A percentile compares a stretch with the other conserved stretches of the same genome.
These are phyloP conservation scores for Chondrilla cf. caribensis DNA, from an alignment of 37 sponge, comb jelly and placozoan species.

Conservation along the genomic window DNA sequence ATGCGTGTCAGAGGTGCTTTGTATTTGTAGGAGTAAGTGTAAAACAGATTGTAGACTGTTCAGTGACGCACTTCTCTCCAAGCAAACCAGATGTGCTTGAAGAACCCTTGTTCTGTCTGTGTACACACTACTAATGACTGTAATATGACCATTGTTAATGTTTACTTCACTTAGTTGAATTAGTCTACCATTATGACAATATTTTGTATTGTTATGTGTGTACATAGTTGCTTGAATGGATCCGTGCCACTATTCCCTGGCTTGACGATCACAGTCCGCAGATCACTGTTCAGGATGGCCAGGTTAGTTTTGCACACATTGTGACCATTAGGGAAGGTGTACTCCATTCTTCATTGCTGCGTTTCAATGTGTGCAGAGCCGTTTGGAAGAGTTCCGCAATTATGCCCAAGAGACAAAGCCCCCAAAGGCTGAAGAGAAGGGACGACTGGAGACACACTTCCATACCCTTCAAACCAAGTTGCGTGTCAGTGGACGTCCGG, in stretches of 20 bases:
- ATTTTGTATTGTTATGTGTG: no score
- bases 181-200: no score
- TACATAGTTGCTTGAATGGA: constrained; percentile 92
- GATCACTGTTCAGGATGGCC: constrained; percentile 64
- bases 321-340: no score
- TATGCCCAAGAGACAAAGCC: constrained; percentile 85
- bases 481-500: constrained; percentile 88
- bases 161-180: no score
- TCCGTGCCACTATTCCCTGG: constrained; percentile 79
- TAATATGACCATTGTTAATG: no score
- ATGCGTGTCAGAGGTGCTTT: no score
- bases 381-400: constrained; percentile 90
- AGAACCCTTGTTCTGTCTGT: no score
- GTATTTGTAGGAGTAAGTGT: no score
- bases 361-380: constrained; percentile 21
- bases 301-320: constrained; percentile 24
- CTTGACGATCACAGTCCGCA: constrained; percentile 68
- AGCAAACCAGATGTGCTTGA: background rate
- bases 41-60: no score
- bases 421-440: constrained; percentile 93
- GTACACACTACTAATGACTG: no score
- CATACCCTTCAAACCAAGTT: constrained; percentile 96
- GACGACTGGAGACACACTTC: constrained; percentile 86
- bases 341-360: background rate
- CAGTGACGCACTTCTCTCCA: background rate